These are phyloP conservation scores for Cyclophora punctaria DNA, from an alignment of 2,888 invertebrate species.

Conservation along the genomic window DNA sequence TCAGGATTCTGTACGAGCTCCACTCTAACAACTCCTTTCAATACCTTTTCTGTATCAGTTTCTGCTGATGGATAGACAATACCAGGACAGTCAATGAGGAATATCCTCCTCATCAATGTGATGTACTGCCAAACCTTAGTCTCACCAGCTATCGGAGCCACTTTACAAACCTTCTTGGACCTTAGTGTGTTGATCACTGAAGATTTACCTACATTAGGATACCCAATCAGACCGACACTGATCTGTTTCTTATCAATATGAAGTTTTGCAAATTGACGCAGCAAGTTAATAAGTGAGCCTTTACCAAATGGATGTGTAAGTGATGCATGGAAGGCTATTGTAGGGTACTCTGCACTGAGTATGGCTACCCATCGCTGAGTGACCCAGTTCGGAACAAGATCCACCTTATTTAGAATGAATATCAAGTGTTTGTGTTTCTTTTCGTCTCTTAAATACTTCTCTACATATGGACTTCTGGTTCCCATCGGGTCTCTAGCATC, in stretches of 20 bases:
- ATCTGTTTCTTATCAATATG: conserved; percentile 99
- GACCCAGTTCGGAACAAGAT: conserved; percentile 97
- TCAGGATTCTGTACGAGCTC: conserved; percentile 96
- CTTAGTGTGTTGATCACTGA: conserved; percentile 97
- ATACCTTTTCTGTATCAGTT: conserved; percentile 93
- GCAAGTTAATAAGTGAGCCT: conserved; percentile 95
- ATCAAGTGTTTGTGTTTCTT: conserved; percentile 98
- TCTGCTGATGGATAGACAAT: conserved; percentile 98
- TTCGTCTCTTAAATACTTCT: conserved; percentile 93
- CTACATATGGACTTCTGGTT: conserved; percentile 93
- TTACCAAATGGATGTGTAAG: conserved; percentile 98
- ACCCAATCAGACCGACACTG: conserved; percentile 98
- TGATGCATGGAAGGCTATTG: conserved; percentile 99
- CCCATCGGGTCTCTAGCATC: conserved; percentile 99
- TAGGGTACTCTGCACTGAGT: conserved; percentile 95
- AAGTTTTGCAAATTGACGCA: conserved; percentile 95
- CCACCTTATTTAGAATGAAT: conserved; percentile 97
- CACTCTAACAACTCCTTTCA: conserved; percentile 98
- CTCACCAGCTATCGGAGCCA: conserved; percentile 98
- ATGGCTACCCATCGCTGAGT: conserved; percentile 98
- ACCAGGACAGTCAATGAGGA: conserved; percentile 98
- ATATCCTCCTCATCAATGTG: conserved; percentile 97
- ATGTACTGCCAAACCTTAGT: conserved; percentile 99
- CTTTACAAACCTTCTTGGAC: conserved; percentile 98
- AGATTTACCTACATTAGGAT: conserved; percentile 99